Evolutionary conservation across 2,113 vertebrate genomes (phyloP), one percentile per base, ranked within the genome.

Genomic region (Gracilinanus agilis): DNA sequence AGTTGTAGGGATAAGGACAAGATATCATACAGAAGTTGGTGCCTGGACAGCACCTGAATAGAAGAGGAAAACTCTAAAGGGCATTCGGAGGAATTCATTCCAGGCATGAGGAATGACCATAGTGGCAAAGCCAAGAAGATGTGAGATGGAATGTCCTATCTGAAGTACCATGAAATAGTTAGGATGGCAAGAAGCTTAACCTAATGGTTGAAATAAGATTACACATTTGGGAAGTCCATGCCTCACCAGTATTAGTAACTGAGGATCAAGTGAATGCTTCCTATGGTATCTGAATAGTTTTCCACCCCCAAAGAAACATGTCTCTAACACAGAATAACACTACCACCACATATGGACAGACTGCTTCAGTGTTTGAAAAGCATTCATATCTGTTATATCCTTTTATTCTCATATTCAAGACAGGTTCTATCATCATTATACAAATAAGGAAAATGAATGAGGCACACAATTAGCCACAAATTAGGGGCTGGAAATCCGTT

Each of bases 251-350:
- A 93, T 0, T 56, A 24, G 56, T 44, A 13, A 44, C 67, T 75
- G 34, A 6, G 67, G 1, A 21, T 16, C 40, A 94, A n/a, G 24
- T 61, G 49, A 93, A 92, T 92, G 8, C 54, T 89, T 92, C 11
- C 21, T 67, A 95, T 53, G 55, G 61, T 27, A 90, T 8, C 21
- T 90, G n/a, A 96, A 49, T 56, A 13, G 67, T 55, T 94, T 91
- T 91, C 61, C 91, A 89, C 67, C 75, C 23, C 11, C 92, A 34
- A 90, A 49, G 54, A 91, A 95, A 54, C 90, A 56, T 92, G 54
- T 88, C 23, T 90, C 12, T 56, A 88, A 54, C 53, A 94, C 90
- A 91, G 56, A 95, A 94, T 94, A 44, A 21, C 9, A 94, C 55
- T 5, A 88, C 3, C 5, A 88, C n/a, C 94, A 58, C 54, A 91